These are phyloP conservation scores for Paramuricea clavata DNA, from an alignment of 92 coral and sea anemone species.

Conservation along the genomic window DNA sequence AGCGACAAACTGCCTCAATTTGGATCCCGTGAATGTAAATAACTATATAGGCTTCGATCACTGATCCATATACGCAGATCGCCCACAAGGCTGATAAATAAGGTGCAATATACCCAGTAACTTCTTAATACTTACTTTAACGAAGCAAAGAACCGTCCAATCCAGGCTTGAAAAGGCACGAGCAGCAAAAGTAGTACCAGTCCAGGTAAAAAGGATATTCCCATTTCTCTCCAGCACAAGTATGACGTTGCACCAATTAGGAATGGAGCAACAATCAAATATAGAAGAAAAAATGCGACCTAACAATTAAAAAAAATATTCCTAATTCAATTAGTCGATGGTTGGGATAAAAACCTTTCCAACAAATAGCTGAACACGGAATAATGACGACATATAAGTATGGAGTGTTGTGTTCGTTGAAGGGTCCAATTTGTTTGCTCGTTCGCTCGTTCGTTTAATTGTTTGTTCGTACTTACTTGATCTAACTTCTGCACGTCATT, in stretches of 20 bases:
- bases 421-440: too few species aligned
- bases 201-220: constrained; percentile 84
- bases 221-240: constrained; percentile 83
- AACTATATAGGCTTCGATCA: too few species aligned
- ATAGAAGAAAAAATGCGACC: constrained; percentile 79
- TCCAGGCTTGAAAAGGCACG: constrained; percentile 89
- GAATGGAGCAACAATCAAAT: constrained; percentile 80
- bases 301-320: constrained; percentile 19
- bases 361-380: too few species aligned
- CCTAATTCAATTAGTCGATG: too few species aligned
- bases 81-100: constrained; percentile 29
- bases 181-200: constrained; percentile 69
- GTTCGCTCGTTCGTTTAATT: too few species aligned
- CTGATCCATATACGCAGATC: constrained; percentile 31
- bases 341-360: too few species aligned
- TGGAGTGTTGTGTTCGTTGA: too few species aligned
- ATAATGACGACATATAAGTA: too few species aligned
- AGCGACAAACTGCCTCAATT: too few species aligned
- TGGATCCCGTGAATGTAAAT: too few species aligned
- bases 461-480: constrained; percentile 58
- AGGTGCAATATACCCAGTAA: neutral
- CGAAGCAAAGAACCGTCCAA: constrained; percentile 86
- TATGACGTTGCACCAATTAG: constrained; percentile 53
- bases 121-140: constrained; percentile 70
- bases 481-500: constrained; percentile 92